Evolutionary conservation across 2,113 vertebrate genomes (phyloP).

Genomic region (Dunckerocampus dactyliophorus): DNA sequence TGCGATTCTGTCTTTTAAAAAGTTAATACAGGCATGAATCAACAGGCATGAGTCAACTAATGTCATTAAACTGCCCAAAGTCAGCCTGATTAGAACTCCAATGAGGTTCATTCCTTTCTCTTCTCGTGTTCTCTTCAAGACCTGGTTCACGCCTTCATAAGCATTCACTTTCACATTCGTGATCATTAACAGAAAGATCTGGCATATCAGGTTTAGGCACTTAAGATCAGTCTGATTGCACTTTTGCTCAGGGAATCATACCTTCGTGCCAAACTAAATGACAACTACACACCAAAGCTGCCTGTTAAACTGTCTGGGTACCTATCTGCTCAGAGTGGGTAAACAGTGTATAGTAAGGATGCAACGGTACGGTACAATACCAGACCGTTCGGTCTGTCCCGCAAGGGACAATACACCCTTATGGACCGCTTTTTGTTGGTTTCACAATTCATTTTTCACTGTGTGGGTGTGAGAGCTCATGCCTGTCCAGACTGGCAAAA

Average conservation of each 20-base stretch:
- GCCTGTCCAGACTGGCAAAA: too few relatives aligned
- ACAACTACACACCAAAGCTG: not conserved
- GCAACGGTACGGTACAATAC: too few relatives aligned
- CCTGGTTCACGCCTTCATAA: not conserved
- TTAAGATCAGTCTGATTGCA: not conserved
- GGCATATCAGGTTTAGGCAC: constrained; percentile 1
- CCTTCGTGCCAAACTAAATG: not conserved
- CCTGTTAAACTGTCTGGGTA: not conserved
- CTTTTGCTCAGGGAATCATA: not conserved
- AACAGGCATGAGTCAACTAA: too few relatives aligned
- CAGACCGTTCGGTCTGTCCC: too few relatives aligned
- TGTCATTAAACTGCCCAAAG: not conserved
- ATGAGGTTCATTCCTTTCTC: not conserved
- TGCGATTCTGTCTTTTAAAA: too few relatives aligned
- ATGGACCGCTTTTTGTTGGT: too few relatives aligned
- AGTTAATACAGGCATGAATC: too few relatives aligned
- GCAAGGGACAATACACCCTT: too few relatives aligned
- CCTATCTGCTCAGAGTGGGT: too few relatives aligned
- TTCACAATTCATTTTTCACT: too few relatives aligned
- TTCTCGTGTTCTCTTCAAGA: not conserved
- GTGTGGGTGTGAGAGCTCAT: too few relatives aligned
- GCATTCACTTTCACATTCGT: not conserved
- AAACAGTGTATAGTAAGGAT: too few relatives aligned
- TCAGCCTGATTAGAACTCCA: not conserved
- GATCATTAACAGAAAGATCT: not conserved